phyloP scores from a whole-genome alignment of 2,888 invertebrate species.

The Tineola bisselliella region DNA sequence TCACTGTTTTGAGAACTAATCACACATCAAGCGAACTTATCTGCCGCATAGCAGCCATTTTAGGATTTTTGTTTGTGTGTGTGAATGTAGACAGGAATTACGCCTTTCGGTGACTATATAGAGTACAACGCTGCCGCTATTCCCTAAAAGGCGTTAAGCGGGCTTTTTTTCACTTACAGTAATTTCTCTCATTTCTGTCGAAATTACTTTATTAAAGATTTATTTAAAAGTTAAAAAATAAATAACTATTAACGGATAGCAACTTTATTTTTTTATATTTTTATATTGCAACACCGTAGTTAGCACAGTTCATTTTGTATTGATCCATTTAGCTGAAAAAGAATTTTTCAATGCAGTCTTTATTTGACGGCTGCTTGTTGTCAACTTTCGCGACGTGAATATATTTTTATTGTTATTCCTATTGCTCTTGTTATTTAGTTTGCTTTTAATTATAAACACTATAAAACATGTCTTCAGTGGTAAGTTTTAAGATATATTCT shows the following conservation, averaged over 20 bases:
- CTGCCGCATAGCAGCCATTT: conserved; percentile 1
- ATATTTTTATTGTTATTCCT: conserved; percentile 35
- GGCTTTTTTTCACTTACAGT: too few species aligned
- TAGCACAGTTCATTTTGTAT: not conserved
- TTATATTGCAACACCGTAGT: not conserved
- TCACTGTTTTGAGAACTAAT: not conserved
- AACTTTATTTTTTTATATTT: not conserved
- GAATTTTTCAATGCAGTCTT: conserved; percentile 39
- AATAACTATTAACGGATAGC: too few species aligned
- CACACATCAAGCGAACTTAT: not conserved
- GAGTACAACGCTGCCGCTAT: too few species aligned
- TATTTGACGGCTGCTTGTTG: conserved; percentile 29
- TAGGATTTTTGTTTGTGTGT: not conserved
- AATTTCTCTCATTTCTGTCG: too few species aligned
- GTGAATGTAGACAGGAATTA: not conserved
- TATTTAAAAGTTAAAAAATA: too few species aligned
- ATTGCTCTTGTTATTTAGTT: conserved; percentile 10
- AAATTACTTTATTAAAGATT: too few species aligned
- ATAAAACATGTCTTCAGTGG: conserved; percentile 49
- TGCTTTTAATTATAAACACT: conserved; percentile 20
- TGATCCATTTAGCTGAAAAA: not conserved
- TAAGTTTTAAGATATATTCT: conserved; percentile 27
- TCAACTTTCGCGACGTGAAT: conserved; percentile 49
- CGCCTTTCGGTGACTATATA: too few species aligned
- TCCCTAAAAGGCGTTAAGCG: too few species aligned